These are phyloP conservation scores for Equus quagga DNA, from an alignment of 2,113 vertebrate genomes.

Conservation along the genomic window DNA sequence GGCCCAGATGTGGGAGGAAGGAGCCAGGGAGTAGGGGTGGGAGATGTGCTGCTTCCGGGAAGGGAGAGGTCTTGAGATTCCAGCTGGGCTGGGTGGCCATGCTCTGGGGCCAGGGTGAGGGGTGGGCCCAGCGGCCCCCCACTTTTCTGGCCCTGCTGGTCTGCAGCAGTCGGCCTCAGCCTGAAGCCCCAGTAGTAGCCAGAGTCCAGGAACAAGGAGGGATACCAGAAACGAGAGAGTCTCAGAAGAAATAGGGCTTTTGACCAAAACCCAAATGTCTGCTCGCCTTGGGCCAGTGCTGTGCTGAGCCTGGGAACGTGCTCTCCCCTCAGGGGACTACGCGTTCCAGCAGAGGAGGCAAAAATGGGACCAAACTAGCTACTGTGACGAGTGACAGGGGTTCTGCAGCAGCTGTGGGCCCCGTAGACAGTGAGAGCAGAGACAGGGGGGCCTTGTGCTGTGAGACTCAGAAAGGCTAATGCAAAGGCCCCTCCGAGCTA, in stretches of 20 bases:
- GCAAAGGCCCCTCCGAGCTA: not conserved
- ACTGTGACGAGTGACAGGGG: fast-evolving
- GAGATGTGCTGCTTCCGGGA: not conserved
- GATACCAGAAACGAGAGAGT: not conserved
- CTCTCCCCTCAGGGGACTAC: not conserved
- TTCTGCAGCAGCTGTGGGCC: not conserved
- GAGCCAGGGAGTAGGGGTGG: slow-evolving; percentile 28
- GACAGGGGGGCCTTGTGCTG: not conserved
- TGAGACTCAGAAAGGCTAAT: not conserved
- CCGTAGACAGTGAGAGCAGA: not conserved
- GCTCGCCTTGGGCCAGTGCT: no score
- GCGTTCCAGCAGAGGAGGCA: not conserved
- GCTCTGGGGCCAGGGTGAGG: not conserved
- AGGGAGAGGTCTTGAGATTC: not conserved
- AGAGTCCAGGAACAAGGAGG: not conserved
- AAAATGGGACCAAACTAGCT: not conserved
- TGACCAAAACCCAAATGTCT: not conserved
- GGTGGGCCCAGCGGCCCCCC: not conserved
- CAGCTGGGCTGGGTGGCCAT: not conserved
- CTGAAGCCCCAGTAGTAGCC: not conserved
- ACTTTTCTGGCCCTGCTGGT: not conserved
- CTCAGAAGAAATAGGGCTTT: not conserved
- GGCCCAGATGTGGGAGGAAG: slow-evolving; percentile 74
- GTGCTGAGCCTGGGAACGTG: not conserved
- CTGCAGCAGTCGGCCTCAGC: not conserved